Percentiles rank a stretch among this genome's conserved stretches.
These are phyloP conservation scores for Hirtodrosophila histrioides DNA, from an alignment of 2,888 invertebrate genomes.

Conservation along the genomic window DNA sequence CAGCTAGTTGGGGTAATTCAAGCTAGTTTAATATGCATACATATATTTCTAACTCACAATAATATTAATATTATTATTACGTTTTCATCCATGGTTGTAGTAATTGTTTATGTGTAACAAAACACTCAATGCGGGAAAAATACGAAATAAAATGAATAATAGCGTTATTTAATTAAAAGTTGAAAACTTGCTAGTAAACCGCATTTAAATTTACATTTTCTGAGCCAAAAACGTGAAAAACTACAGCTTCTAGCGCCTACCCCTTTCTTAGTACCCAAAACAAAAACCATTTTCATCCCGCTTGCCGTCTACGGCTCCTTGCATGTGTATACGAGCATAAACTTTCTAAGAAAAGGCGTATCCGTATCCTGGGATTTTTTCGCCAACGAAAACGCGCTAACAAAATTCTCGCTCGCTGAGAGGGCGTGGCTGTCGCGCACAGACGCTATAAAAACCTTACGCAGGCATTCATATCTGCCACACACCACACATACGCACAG, in stretches of 20 bases:
- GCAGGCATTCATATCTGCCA: slow-evolving; percentile 10
- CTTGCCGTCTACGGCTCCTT: no score
- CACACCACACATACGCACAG: slow-evolving; percentile 31
- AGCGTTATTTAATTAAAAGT: no score
- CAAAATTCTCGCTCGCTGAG: slow-evolving; percentile 38
- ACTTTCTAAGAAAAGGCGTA: slow-evolving; percentile 68
- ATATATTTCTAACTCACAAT: no score
- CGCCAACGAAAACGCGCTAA: slow-evolving; percentile 59
- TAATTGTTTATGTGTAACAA: no score
- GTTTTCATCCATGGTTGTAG: no score
- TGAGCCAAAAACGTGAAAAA: no score
- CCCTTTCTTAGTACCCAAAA: not conserved
- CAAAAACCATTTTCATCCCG: not conserved
- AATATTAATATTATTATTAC: no score
- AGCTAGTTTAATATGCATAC: no score
- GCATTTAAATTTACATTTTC: not conserved
- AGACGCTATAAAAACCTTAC: slow-evolving; percentile 54
- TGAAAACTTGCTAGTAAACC: no score
- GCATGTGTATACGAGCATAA: not conserved
- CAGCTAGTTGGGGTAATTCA: no score
- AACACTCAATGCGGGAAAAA: no score
- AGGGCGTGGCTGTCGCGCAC: slow-evolving; percentile 74
- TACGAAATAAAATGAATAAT: no score
- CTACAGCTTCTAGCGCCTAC: not conserved
- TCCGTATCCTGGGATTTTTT: slow-evolving; percentile 52